A percentile compares a stretch with the other conserved stretches of the same genome.
These are phyloP conservation scores for Forbesichthys papilliferus DNA, from an alignment of 2,113 vertebrate genomes.

Conservation along the genomic window DNA sequence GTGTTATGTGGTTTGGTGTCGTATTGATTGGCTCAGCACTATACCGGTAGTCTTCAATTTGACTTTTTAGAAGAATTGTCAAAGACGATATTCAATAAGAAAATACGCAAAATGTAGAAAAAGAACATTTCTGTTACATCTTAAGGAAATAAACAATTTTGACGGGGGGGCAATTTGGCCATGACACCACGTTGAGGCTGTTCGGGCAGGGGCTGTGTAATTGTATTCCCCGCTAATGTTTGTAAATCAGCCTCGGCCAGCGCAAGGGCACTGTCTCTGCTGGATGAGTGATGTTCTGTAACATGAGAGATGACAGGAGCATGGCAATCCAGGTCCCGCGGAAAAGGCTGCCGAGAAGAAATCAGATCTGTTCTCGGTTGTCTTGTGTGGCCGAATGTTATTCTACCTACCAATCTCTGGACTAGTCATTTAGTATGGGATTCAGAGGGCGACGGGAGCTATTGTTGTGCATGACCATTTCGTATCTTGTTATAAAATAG, in stretches of 20 bases:
- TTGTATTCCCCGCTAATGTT: slow-evolving; percentile 91
- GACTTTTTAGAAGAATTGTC: no score
- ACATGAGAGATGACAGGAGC: slow-evolving; percentile 86
- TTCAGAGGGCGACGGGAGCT: slow-evolving; percentile 43
- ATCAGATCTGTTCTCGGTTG: slow-evolving; percentile 73
- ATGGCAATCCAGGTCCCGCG: slow-evolving; percentile 73
- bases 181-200: slow-evolving; percentile 65
- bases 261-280: slow-evolving; percentile 81
- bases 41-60: no score
- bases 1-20: no score
- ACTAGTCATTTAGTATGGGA: slow-evolving; percentile 69
- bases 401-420: slow-evolving; percentile 70
- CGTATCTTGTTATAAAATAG: slow-evolving; percentile 25
- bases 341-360: slow-evolving; percentile 64
- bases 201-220: slow-evolving; percentile 77
- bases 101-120: no score
- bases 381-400: slow-evolving; percentile 77
- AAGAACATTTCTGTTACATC: no score
- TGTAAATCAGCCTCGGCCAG: slow-evolving; percentile 87
- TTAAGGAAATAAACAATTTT: no score
- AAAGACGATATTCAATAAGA: no score
- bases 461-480: slow-evolving; percentile 40
- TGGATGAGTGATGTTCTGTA: slow-evolving; percentile 88
- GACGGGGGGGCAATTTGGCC: no score
- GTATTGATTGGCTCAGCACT: no score